Conservation (phyloP, 2,113 vertebrate genomes). For the Myrmecobius fasciatus region DNA sequence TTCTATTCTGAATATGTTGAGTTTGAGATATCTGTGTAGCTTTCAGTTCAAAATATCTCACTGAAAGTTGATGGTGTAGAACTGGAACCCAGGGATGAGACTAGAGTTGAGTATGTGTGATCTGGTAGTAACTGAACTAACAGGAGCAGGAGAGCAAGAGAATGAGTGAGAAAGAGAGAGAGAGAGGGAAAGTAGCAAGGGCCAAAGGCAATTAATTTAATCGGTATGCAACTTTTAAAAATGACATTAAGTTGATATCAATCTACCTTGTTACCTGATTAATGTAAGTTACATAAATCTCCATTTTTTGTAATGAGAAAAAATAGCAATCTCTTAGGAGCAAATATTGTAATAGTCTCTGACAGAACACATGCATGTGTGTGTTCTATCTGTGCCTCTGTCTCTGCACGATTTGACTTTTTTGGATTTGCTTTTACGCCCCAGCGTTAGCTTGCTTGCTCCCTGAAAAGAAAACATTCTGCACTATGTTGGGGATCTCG, state of each 20-base stretch:
- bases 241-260: constrained; percentile 43
- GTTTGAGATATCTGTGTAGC: neutral
- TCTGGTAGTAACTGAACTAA: neutral
- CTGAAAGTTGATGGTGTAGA: neutral
- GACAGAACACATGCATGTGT: neutral
- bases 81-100: neutral
- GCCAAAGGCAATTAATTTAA: constrained; percentile 4
- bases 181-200: constrained; percentile 12
- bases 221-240: neutral
- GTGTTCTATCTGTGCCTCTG: neutral
- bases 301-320: constrained; percentile 71
- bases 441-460: neutral
- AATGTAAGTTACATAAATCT: neutral
- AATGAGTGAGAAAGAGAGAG: neutral
- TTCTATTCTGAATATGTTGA: neutral
- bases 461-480: constrained; percentile 11
- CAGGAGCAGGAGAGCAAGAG: too few species aligned
- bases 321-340: constrained; percentile 70
- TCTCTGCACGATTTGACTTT: neutral
- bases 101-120: neutral
- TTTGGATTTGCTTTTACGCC: constrained; percentile 19
- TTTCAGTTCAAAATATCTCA: neutral
- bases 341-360: constrained; percentile 61
- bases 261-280: constrained; percentile 15
- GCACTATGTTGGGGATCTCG: constrained; percentile 17